These are phyloP conservation scores for Drosophila anomalata DNA, from an alignment of 2,888 invertebrate species.

Conservation along the genomic window DNA sequence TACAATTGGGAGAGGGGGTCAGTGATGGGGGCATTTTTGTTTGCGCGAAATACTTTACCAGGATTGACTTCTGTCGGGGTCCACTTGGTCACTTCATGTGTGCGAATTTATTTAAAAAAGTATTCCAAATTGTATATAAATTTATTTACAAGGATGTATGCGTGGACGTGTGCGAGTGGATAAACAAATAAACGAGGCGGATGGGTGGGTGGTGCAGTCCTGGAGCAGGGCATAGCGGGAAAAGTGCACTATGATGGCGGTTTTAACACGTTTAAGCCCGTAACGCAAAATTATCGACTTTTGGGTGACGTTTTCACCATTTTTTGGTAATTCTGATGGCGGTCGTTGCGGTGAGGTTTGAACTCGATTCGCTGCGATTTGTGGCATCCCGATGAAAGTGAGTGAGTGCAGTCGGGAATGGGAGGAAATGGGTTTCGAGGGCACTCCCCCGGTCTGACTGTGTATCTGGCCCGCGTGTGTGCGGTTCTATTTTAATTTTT, in stretches of 20 bases:
- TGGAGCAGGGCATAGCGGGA: constrained; percentile 5
- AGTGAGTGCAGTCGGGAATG: constrained; percentile 27
- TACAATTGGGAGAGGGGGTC: constrained; percentile 10
- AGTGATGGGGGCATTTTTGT: not conserved
- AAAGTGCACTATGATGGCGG: constrained; percentile 63
- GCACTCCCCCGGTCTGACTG: constrained; percentile 12
- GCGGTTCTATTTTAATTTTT: constrained; percentile 72
- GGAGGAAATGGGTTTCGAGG: constrained; percentile 9
- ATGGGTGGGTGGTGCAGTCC: not conserved
- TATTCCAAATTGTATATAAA: constrained; percentile 50
- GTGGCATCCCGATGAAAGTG: constrained; percentile 49
- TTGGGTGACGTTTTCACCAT: constrained; percentile 64
- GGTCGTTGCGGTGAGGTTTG: constrained; percentile 58
- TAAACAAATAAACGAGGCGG: constrained; percentile 1
- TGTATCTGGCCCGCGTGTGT: constrained; percentile 61
- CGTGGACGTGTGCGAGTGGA: constrained; percentile 8
- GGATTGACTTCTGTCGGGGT: constrained; percentile 48
- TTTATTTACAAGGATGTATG: constrained; percentile 45
- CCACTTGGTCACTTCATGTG: constrained; percentile 60
- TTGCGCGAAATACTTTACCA: constrained; percentile 62
- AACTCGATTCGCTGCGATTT: constrained; percentile 58
- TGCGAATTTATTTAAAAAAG: constrained; percentile 47
- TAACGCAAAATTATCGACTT: constrained; percentile 74
- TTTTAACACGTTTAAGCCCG: constrained; percentile 66
- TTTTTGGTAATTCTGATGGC: constrained; percentile 41